phyloP scores from a whole-genome alignment of 2,888 invertebrate species.

The Rhorus exstirpatorius region DNA sequence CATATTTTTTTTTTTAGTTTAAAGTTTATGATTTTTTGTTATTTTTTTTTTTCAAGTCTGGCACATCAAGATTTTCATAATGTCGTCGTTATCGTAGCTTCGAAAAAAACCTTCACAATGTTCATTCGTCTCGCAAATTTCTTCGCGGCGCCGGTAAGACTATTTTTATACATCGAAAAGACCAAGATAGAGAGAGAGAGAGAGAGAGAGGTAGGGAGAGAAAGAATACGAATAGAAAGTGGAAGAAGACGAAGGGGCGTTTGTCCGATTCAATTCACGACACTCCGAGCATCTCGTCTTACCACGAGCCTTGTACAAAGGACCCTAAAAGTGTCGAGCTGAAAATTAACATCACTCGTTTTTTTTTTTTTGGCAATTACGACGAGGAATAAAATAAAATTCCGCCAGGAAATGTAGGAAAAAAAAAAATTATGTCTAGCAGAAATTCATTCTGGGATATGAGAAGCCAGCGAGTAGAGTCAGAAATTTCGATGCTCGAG shows the following conservation, averaged over 20 bases:
- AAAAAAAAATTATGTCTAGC: background rate
- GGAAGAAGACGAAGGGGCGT: constrained; percentile 2
- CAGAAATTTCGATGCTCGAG: constrained; percentile 21
- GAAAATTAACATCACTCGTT: background rate
- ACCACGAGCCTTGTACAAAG: constrained; percentile 21
- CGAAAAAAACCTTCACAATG: constrained; percentile 22
- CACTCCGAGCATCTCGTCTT: constrained; percentile 66
- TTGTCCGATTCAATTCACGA: constrained; percentile 23
- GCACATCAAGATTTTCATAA: background rate
- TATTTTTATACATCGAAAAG: constrained; percentile 65
- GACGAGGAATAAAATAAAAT: background rate
- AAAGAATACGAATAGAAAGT: constrained; percentile 11
- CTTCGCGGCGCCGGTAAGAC: constrained; percentile 48
- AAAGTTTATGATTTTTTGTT: no score
- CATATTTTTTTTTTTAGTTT: background rate
- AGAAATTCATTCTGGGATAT: background rate
- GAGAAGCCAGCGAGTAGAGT: background rate
- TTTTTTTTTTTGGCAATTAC: background rate
- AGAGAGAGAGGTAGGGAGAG: background rate
- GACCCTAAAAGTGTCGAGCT: constrained; percentile 32
- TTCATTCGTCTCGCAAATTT: constrained; percentile 49
- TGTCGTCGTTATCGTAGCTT: background rate
- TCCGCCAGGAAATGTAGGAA: background rate
- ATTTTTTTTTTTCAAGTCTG: no score
- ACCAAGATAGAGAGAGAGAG: constrained; percentile 5